These are phyloP conservation scores for Drosophila basisetae DNA, from an alignment of 2,888 invertebrate genomes.

Conservation along the genomic window DNA sequence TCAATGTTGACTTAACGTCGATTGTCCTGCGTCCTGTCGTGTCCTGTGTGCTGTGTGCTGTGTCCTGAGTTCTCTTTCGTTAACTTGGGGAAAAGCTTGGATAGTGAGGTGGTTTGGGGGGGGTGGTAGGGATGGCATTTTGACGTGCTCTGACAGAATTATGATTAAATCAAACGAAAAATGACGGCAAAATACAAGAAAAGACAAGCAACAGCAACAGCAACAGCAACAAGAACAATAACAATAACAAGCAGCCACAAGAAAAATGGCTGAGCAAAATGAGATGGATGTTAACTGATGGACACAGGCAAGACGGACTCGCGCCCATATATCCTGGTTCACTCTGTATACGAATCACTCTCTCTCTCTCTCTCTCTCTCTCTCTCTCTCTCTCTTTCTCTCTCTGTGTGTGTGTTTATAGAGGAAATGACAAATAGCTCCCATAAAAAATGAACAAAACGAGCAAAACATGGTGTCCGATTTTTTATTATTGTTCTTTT, in stretches of 20 bases:
- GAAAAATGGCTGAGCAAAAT: constrained; percentile 43
- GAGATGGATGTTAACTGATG: constrained; percentile 33
- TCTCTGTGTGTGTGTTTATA: not conserved
- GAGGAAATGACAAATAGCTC: constrained; percentile 36
- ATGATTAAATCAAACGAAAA: constrained; percentile 64
- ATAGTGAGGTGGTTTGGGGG: not conserved
- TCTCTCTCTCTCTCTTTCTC: too few species aligned
- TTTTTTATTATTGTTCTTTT: constrained; percentile 6
- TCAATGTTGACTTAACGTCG: constrained; percentile 53
- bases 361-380: too few species aligned
- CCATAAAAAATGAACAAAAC: constrained; percentile 49
- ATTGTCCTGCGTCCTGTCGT: constrained; percentile 21
- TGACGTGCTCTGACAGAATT: constrained; percentile 47
- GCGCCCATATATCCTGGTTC: constrained; percentile 2
- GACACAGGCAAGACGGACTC: constrained; percentile 26
- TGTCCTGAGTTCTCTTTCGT: not conserved
- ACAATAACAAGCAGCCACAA: constrained; percentile 28
- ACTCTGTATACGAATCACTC: too few species aligned
- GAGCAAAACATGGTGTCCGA: constrained; percentile 4
- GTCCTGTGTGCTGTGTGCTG: constrained; percentile 7
- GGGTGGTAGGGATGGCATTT: not conserved
- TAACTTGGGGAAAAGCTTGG: too few species aligned
- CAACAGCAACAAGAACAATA: constrained; percentile 5
- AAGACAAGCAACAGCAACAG: constrained; percentile 8
- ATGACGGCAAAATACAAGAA: constrained; percentile 32